Evolutionary conservation across 2,888 invertebrate genomes (phyloP), one percentile per base, ranked within the genome.

Genomic region (Leptopilina myrica): DNA sequence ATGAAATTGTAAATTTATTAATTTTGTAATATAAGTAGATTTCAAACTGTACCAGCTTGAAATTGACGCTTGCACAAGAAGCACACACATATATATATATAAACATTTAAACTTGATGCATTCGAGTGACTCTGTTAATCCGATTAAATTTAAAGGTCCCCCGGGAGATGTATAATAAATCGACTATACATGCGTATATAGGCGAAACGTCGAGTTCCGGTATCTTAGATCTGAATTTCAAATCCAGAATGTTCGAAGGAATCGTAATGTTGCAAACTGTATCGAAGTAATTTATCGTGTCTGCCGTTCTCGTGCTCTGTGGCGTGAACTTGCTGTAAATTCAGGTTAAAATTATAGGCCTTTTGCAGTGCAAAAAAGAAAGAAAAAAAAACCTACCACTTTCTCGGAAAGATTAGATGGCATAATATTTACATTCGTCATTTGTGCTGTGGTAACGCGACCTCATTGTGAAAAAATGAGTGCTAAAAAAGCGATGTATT

Each of bases 91-190:
- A 11, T 49, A 11, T 9, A 9, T 9, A 49, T 49, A 49, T 9
- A 49, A n/a, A n/a, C 11, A 49, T 79, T 83, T 80, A 85, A 83
- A 84, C 33, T 33, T 82, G 81, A 67, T 76, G 75, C 78, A 78
- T 85, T 84, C 81, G 78, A 84, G 84, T 81, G 78, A 78, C 81
- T 80, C 43, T 43, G 80, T 86, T 87, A 86, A 87, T 85, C 83
- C 81, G 81, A 79, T 85, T 84, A 79, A 80, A 86, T 85, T 84
- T 82, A 86, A 83, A 87, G 82, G 81, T 80, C 80, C 56, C 79
- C 82, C 40, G 64, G 81, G 78, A 81, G 62, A 69, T 80, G 78
- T 77, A 64, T 76, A 69, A 73, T 56, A 56, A 73, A 56, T 73
- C 56, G 53, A 20, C 49, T 73, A 56, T 56, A 56, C 33, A 73